Evolutionary conservation across 2,797 vertebrate species (phyloP), one percentile per base, ranked within the genome.

Genomic region (Limnodromus scolopaceus): DNA sequence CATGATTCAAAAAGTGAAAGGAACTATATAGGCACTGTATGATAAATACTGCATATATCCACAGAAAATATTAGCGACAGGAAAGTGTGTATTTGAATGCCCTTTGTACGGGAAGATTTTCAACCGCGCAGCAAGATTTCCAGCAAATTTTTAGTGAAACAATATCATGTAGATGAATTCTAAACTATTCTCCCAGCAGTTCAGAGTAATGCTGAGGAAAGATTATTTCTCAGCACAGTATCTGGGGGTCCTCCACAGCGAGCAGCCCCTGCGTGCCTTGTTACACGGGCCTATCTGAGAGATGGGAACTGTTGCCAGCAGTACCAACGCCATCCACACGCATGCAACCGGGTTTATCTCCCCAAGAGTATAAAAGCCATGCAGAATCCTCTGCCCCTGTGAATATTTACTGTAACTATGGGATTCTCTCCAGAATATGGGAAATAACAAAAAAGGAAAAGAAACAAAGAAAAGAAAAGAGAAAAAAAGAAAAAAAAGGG

Each of bases 161-260:
- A 16, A 11, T 3, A 2, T 2, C 43, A 46, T 0, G 6, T 5
- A 72, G 49, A 72, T 4, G 5, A 69, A 66, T 53, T 76, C n/a
- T 46, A 4, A 87, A 27, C 43, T 51, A 5, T 43, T 11, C 12
- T 60, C 39, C 34, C 28, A 16, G 24, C 5, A 9, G 16, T 38
- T 68, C 36, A 38, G 39, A 58, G 32, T 13, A 81, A 51, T 4
- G 41, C 23, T 25, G 45, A 87, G 28, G 41, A 69, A 45, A 54
- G n/a, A 13, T 6, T 63, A 12, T 82, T 84, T 51, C 66, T 69
- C 45, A 27, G 27, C 4, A 30, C 39, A 12, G 24, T 27, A 45
- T 53, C 32, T 53, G 20, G 38, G 54, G 39, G 51, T 77, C 12
- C 68, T 82, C 36, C 43, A 43, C 53, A 25, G 25, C 0, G 5